A percentile compares a stretch with the other conserved stretches of the same genome.
Evolutionary conservation across 1,140 invertebrate species (phyloP).

Genomic region (Eulimnadia texana): DNA sequence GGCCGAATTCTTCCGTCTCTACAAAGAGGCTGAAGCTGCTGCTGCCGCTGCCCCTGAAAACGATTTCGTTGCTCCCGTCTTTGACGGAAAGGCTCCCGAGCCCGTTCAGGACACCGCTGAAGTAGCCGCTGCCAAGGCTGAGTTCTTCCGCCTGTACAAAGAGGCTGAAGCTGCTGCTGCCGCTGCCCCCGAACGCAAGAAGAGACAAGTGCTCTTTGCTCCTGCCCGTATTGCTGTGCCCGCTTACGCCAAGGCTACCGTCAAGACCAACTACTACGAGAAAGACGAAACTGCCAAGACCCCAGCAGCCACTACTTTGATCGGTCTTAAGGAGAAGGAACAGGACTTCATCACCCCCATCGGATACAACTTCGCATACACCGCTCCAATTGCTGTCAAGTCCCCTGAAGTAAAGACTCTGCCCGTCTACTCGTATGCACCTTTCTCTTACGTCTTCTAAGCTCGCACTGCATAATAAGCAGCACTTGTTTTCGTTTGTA

Average conservation of each 20-base stretch:
- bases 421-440: not conserved
- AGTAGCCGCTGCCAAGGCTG: constrained; percentile 15
- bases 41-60: constrained; percentile 17
- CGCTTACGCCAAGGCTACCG: constrained; percentile 5
- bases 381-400: constrained; percentile 21
- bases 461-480: no score
- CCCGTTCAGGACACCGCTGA: constrained; percentile 19
- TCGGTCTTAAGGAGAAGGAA: not conserved
- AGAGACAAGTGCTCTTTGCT: constrained; percentile 1
- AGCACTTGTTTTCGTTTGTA: no score
- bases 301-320: constrained; percentile 15
- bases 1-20: constrained; percentile 20
- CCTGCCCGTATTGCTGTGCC: not conserved
- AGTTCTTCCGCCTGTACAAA: constrained; percentile 16
- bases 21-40: constrained; percentile 9
- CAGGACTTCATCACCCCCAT: constrained; percentile 10
- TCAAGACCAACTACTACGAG: constrained; percentile 18
- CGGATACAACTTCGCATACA: constrained; percentile 14
- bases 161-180: constrained; percentile 18
- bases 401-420: constrained; percentile 17
- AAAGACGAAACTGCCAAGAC: constrained; percentile 18
- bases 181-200: constrained; percentile 6
- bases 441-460: not conserved
- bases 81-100: constrained; percentile 11
- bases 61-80: constrained; percentile 16